Evolutionary conservation across 2,797 vertebrate species (phyloP).

Genomic region (Mallotus villosus): DNA sequence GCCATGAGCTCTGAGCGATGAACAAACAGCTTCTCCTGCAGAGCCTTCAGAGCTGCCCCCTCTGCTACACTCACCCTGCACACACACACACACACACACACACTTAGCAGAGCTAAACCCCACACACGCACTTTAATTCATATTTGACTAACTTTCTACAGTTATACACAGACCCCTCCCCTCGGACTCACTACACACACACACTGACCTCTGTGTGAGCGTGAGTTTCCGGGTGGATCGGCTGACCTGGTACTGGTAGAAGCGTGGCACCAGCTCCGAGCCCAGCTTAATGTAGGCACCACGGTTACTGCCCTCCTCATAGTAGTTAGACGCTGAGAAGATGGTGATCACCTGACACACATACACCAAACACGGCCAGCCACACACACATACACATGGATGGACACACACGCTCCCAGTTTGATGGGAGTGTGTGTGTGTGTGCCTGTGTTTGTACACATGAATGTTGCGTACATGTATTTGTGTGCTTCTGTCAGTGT

Average conservation of each 20-base stretch:
- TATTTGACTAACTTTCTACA: no score
- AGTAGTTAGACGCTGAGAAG: constrained; percentile 88
- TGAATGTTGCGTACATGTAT: constrained; percentile 50
- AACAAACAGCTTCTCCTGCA: constrained; percentile 84
- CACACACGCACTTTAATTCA: constrained; percentile 59
- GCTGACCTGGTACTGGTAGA: constrained; percentile 90
- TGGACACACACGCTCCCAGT: not conserved
- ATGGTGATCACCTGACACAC: constrained; percentile 74
- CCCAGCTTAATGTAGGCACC: constrained; percentile 92
- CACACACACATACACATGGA: no score
- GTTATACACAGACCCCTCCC: no score
- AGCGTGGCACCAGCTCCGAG: constrained; percentile 83
- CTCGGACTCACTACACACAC: not conserved
- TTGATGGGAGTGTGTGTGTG: not conserved
- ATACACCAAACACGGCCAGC: constrained; percentile 4
- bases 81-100: constrained; percentile 54
- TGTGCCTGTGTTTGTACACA: not conserved
- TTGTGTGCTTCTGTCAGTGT: no score
- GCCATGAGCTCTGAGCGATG: constrained; percentile 85
- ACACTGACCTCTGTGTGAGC: constrained; percentile 86
- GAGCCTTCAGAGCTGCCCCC: constrained; percentile 84
- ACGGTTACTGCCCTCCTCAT: constrained; percentile 91
- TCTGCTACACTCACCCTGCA: constrained; percentile 87
- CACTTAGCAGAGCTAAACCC: constrained; percentile 77
- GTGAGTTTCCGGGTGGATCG: constrained; percentile 78